phyloP scores from a whole-genome alignment of 2,797 vertebrate genomes.

The Bovichtus variegatus region DNA sequence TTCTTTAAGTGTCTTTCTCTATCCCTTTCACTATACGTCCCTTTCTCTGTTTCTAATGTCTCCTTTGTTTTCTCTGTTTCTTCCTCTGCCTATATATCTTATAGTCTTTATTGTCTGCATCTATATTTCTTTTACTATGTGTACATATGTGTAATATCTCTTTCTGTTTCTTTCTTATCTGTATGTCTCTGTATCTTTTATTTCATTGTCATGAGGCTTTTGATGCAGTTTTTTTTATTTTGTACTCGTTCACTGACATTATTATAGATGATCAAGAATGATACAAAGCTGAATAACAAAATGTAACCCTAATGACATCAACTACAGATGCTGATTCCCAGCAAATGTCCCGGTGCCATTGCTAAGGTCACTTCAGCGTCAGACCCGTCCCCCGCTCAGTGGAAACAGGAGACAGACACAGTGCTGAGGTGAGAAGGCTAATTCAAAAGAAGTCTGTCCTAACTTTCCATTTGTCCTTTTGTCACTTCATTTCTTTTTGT shows the following conservation, averaged over 20 bases:
- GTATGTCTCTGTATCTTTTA: neutral
- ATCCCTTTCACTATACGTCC: neutral
- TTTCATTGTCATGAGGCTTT: neutral
- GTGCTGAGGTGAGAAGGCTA: constrained; percentile 70
- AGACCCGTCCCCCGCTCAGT: constrained; percentile 45
- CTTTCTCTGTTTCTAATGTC: neutral
- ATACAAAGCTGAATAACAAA: neutral
- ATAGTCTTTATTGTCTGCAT: neutral
- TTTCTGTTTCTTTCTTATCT: neutral
- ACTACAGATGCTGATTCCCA: constrained; percentile 82
- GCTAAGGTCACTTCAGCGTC: constrained; percentile 32
- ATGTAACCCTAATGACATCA: constrained; percentile 6
- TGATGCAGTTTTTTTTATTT: neutral
- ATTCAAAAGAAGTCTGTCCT: neutral
- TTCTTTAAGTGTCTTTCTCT: neutral
- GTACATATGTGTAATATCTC: neutral
- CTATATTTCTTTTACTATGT: neutral
- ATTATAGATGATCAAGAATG: neutral
- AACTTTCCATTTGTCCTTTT: neutral
- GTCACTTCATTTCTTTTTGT: neutral
- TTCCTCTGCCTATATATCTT: neutral
- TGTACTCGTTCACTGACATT: neutral
- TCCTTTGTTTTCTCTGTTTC: neutral
- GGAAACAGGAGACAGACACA: constrained; percentile 60
- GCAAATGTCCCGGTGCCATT: constrained; percentile 66